Percentiles rank a stretch among this genome's conserved stretches.
Conservation (phyloP, 2,797 vertebrate genomes). For the Syndactyla subalaris region DNA sequence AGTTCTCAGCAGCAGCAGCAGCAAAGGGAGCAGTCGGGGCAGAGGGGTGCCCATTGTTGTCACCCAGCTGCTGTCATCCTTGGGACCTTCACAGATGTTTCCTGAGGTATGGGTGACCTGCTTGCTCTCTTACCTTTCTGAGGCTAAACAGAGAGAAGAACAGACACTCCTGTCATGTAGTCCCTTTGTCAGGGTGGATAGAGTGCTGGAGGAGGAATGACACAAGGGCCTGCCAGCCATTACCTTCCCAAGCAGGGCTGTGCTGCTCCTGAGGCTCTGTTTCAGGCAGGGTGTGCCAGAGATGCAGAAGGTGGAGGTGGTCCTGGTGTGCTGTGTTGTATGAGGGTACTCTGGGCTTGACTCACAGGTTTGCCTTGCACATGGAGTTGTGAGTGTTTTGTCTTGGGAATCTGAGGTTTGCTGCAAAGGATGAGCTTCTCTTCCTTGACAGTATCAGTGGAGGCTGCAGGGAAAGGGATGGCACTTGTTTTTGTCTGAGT, state of each 20-base stretch:
- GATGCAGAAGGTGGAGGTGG: background rate
- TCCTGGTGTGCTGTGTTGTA: background rate
- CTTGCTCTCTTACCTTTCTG: background rate
- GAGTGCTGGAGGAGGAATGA: background rate
- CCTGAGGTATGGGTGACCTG: background rate
- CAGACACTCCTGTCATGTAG: background rate
- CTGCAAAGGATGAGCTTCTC: background rate
- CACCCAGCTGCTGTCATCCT: background rate
- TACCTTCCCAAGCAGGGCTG: rapidly evolving
- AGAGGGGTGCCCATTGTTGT: background rate
- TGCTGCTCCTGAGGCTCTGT: rapidly evolving
- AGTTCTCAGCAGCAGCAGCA: background rate
- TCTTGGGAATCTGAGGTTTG: background rate
- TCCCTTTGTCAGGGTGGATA: background rate
- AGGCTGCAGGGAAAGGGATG: background rate
- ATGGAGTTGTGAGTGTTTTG: background rate
- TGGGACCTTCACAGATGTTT: background rate
- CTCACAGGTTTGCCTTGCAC: background rate
- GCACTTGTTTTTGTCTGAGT: background rate
- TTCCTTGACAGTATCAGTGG: background rate
- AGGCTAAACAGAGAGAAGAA: background rate
- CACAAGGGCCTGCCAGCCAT: background rate
- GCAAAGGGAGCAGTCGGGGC: background rate
- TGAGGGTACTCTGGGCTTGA: background rate
- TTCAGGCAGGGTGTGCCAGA: background rate